Base-by-base conservation (phyloP, 2,113 vertebrate species). In the Eulemur macaco region DNA sequence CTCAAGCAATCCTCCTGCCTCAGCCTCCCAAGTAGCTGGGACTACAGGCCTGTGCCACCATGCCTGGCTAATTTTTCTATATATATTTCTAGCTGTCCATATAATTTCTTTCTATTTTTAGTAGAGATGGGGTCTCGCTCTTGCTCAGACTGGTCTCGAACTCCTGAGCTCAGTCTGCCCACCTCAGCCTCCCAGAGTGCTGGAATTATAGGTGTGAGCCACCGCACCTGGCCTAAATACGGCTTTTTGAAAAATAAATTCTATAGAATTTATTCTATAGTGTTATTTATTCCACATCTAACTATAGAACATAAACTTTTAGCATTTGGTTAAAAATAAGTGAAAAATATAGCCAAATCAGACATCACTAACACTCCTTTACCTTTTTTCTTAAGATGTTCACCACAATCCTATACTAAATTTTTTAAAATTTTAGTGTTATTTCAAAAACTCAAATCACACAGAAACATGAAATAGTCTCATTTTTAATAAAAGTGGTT, bases 201-300 rank as follows among this genome's bases (percentile, higher is more conserved):
- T 42, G 42, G 42, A 42, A 42, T 42, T 42, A 42, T 42, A 42
- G 42, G 42, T 42, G 42, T 42, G 42, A 42, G 42, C 42, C 42
- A 42, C 42, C 42, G 42, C 6, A 42, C 42, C 42, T 6, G 42
- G 42, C 42, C 42, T 42, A 42, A 81, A 74, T 84, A n/a, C 52
- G 85, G 52, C 60, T 87, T 58, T 82, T 60, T 66, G 66, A 64
- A 87, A 92, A 92, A 56, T 78, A 56, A 78, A 89, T 89, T 91
- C 52, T 74, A 45, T 37, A 82, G 13, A 39, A 56, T 21, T 80
- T 80, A 37, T n/a, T 69, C 66, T 20, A 3, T 56, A 25, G 21
- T 58, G 25, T 58, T 25, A 34, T 56, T 37, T 81, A 58, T 81
- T 58, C 52, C 25, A 31, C 34, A 34, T 82, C 73, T 50, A 58